Conservation (phyloP, 64 coral and sea anemone genomes). For the Acropora yongei region DNA sequence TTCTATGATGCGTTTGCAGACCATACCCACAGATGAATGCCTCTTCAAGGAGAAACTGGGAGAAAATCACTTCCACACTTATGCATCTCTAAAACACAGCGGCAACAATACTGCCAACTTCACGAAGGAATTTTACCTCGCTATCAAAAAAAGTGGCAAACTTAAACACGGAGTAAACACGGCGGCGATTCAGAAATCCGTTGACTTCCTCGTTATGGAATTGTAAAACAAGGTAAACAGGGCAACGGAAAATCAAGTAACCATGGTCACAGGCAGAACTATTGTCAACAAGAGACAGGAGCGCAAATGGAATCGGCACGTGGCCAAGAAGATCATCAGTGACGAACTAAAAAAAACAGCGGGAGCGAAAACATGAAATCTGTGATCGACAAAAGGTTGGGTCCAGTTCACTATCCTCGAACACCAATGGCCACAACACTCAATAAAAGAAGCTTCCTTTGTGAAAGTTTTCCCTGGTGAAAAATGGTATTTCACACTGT, state of each 20-base stretch:
- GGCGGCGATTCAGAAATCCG: constrained; percentile 58
- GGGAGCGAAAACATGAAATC: background rate
- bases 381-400: no score
- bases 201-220: constrained; percentile 75
- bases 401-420: no score
- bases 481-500: no score
- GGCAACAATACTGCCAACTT: constrained; percentile 65
- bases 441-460: no score
- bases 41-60: constrained; percentile 86
- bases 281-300: background rate
- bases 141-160: constrained; percentile 94
- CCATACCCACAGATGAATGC: constrained; percentile 67
- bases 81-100: constrained; percentile 75
- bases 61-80: constrained; percentile 75
- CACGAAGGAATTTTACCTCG: constrained; percentile 71
- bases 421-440: no score
- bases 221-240: background rate
- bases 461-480: no score
- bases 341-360: background rate
- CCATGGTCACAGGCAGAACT: background rate
- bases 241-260: no score
- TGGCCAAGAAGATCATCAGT: background rate
- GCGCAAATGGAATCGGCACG: no score
- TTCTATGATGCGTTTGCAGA: constrained; percentile 8
- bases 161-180: constrained; percentile 76